These are phyloP conservation scores for Apteryx mantelli DNA, from an alignment of 2,113 vertebrate genomes.

Conservation along the genomic window DNA sequence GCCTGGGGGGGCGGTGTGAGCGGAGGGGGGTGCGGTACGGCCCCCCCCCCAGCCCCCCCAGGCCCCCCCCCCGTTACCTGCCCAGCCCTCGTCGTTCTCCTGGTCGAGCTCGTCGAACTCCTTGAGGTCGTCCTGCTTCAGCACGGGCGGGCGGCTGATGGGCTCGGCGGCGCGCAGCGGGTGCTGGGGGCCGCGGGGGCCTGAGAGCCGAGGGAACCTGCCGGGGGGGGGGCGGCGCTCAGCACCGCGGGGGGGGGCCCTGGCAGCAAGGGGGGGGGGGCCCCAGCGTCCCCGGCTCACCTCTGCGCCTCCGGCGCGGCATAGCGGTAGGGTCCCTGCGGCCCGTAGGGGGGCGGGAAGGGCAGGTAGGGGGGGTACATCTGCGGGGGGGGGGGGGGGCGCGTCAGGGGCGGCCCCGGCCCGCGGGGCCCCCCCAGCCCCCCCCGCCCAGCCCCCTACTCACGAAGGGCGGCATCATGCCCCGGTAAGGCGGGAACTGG, in stretches of 20 bases:
- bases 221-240: background rate
- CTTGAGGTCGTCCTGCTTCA: conserved; percentile 94
- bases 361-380: conserved; percentile 93
- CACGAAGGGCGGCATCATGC: conserved; percentile 92
- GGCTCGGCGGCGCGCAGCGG: conserved; percentile 81
- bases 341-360: conserved; percentile 90
- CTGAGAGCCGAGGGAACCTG: conserved; percentile 86
- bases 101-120: conserved; percentile 94
- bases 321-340: conserved; percentile 90
- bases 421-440: background rate
- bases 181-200: conserved; percentile 80
- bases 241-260: background rate
- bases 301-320: conserved; percentile 87
- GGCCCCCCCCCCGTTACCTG: conserved; percentile 79
- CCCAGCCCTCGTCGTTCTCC: conserved; percentile 93
- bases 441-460: background rate
- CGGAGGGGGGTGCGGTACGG: background rate
- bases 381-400: conserved; percentile 70
- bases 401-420: background rate
- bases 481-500: conserved; percentile 88
- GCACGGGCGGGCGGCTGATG: conserved; percentile 89
- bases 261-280: too few species aligned
- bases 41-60: too few species aligned
- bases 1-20: conserved; percentile 65
- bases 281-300: conserved; percentile 64